A percentile compares a stretch with the other conserved stretches of the same genome.
Evolutionary conservation across 2,888 invertebrate species (phyloP).

Genomic region (Diaperis boleti): DNA sequence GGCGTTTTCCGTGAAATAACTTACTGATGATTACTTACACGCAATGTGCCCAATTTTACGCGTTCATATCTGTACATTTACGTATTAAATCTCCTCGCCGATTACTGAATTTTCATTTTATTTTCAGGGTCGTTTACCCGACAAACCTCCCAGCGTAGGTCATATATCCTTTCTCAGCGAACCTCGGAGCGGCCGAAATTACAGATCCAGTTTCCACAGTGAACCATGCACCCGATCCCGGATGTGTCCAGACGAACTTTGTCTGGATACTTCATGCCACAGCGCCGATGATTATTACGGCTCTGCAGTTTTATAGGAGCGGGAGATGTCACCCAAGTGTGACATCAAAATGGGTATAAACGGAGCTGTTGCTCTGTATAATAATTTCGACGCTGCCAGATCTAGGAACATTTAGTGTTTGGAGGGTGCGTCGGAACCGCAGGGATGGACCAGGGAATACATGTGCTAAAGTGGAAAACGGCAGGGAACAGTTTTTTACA

Average conservation of each 20-base stretch:
- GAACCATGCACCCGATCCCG: slow-evolving; percentile 52
- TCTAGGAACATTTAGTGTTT: slow-evolving; percentile 50
- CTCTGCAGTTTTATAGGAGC: slow-evolving; percentile 47
- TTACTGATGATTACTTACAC: too few species aligned
- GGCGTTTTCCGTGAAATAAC: too few species aligned
- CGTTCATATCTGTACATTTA: too few species aligned
- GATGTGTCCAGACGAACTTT: slow-evolving; percentile 43
- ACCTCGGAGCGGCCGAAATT: slow-evolving; percentile 44
- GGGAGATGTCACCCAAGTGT: slow-evolving; percentile 49
- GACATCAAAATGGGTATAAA: slow-evolving; percentile 49
- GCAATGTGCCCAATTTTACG: too few species aligned
- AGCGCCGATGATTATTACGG: slow-evolving; percentile 39
- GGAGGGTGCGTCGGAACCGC: slow-evolving; percentile 11
- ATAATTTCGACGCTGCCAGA: slow-evolving; percentile 40
- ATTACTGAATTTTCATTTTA: slow-evolving; percentile 15
- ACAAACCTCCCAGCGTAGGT: slow-evolving; percentile 50
- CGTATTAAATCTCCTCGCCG: too few species aligned
- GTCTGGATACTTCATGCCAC: slow-evolving; percentile 31
- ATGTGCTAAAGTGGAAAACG: slow-evolving; percentile 37
- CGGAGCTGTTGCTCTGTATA: slow-evolving; percentile 48
- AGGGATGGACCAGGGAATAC: slow-evolving; percentile 41
- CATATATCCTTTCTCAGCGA: slow-evolving; percentile 54
- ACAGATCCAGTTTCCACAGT: slow-evolving; percentile 56
- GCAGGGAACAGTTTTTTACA: neutral
- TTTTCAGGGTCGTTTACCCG: slow-evolving; percentile 35